phyloP scores from a whole-genome alignment of 2,797 vertebrate genomes.

The Microctenopoma lineatum region DNA sequence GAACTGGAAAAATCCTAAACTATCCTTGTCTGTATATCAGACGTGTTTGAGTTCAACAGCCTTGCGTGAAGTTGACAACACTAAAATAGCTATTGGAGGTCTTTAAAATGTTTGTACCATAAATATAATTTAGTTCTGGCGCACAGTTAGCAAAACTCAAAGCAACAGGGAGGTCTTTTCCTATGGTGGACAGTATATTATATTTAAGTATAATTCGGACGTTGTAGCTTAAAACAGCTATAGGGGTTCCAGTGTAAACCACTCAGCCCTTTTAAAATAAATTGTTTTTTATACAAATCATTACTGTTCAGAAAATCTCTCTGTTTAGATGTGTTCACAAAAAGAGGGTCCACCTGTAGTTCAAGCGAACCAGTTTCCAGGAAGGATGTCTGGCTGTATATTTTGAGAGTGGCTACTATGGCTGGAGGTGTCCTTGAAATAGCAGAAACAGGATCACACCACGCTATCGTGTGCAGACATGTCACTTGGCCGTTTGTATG shows the following conservation, averaged over 20 bases:
- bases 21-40: not conserved
- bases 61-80: slow-evolving; percentile 21
- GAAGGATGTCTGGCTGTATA: slow-evolving; percentile 53
- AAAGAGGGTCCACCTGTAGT: not conserved
- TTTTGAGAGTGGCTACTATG: slow-evolving; percentile 41
- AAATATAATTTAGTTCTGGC: slow-evolving; percentile 54
- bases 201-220: slow-evolving; percentile 28
- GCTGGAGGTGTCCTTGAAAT: slow-evolving; percentile 49
- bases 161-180: slow-evolving; percentile 31
- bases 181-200: slow-evolving; percentile 43
- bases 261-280: not conserved
- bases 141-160: slow-evolving; percentile 56
- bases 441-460: slow-evolving; percentile 27
- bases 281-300: not conserved
- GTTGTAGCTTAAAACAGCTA: slow-evolving; percentile 32
- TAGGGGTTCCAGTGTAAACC: not conserved
- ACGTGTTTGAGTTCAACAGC: slow-evolving; percentile 18
- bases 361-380: slow-evolving; percentile 23
- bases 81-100: slow-evolving; percentile 20
- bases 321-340: not conserved
- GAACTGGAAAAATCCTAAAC: slow-evolving; percentile 12
- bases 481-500: slow-evolving; percentile 13
- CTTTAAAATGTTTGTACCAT: slow-evolving; percentile 13
- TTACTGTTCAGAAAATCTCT: not conserved
- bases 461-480: slow-evolving; percentile 23